These are phyloP conservation scores for Hyperopisus bebe DNA, from an alignment of 2,113 vertebrate species.

Conservation along the genomic window DNA sequence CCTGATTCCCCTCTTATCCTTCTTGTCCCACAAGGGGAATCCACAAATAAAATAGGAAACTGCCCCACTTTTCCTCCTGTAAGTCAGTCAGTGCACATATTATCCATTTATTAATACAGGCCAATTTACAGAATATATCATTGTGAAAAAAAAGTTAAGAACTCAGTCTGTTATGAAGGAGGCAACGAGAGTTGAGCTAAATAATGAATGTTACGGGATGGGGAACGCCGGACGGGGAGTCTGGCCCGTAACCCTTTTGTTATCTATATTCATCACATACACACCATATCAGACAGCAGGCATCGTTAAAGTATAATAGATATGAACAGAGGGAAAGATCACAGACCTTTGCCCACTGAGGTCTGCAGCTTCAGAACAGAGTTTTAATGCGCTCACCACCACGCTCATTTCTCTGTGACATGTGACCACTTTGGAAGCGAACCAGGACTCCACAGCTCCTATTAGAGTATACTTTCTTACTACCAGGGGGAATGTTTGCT, in stretches of 20 bases:
- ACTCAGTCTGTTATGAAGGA: not conserved
- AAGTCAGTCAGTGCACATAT: not conserved
- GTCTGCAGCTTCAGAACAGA: slow-evolving; percentile 12
- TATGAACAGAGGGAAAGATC: slow-evolving; percentile 7
- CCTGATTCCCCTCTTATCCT: not conserved
- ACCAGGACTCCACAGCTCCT: not conserved
- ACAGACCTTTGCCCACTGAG: slow-evolving; percentile 8
- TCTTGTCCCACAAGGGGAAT: not conserved
- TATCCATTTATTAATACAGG: not conserved
- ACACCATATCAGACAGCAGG: slow-evolving; percentile 4
- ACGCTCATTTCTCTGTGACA: not conserved
- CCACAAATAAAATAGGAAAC: not conserved
- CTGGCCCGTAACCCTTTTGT: not conserved
- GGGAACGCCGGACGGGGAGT: not conserved
- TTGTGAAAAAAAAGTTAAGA: not conserved
- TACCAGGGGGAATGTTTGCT: not conserved
- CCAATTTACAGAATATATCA: not conserved
- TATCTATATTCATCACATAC: slow-evolving; percentile 11
- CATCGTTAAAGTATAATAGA: slow-evolving; percentile 19
- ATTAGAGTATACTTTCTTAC: not conserved
- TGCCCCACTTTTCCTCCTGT: not conserved
- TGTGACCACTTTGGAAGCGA: not conserved
- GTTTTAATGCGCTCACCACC: slow-evolving; percentile 3
- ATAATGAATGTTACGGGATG: slow-evolving; percentile 1
- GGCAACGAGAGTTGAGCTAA: not conserved